Conservation (phyloP, 2,113 vertebrate genomes). For the Chiloscyllium plagiosum region DNA sequence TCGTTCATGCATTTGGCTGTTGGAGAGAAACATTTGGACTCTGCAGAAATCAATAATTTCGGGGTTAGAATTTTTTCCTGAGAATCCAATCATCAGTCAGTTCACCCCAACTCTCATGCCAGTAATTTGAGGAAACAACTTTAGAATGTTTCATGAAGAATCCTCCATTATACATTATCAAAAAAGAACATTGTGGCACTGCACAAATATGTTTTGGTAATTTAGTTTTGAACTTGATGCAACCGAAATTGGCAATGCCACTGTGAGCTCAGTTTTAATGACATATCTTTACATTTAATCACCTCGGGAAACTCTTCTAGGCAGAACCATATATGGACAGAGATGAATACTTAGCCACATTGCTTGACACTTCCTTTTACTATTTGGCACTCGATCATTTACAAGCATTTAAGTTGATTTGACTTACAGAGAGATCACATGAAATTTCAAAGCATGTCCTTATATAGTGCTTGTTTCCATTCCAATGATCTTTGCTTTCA, state of each 20-base stretch:
- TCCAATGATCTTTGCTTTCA: neutral
- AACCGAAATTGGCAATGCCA: neutral
- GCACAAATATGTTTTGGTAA: neutral
- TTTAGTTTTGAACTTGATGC: neutral
- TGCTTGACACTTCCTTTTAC: neutral
- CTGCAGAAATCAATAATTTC: neutral
- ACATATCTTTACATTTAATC: neutral
- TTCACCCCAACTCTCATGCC: neutral
- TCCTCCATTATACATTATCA: neutral
- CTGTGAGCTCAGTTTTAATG: neutral
- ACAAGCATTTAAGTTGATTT: neutral
- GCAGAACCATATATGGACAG: neutral
- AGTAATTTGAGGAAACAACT: neutral
- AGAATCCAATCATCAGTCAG: neutral
- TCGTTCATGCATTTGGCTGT: neutral
- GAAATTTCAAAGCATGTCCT: neutral
- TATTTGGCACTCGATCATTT: neutral
- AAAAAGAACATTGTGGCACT: neutral
- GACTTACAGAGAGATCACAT: neutral
- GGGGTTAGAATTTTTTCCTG: neutral
- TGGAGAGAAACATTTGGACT: neutral
- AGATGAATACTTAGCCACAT: neutral
- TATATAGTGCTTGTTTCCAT: slow-evolving; percentile 1
- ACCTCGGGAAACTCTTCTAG: neutral
- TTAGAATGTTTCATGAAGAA: neutral